These are phyloP conservation scores for Hippocampus abdominalis DNA, from an alignment of 2,113 vertebrate genomes.

Conservation along the genomic window DNA sequence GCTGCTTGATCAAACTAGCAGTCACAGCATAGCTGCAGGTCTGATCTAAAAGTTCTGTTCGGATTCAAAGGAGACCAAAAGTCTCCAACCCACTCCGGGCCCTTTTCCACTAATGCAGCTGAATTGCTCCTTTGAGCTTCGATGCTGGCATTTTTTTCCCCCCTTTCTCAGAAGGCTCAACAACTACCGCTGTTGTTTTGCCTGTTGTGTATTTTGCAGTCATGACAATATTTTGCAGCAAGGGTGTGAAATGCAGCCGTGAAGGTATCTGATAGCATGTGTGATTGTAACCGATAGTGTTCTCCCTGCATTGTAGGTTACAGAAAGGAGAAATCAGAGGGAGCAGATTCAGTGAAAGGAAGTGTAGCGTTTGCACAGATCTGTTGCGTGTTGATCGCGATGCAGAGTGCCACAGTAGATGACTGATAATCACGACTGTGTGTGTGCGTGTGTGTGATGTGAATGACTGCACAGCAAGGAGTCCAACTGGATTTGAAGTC, in stretches of 20 bases:
- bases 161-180: slow-evolving; percentile 9
- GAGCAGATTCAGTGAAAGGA: slow-evolving; percentile 59
- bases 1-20: slow-evolving; percentile 64
- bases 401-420: slow-evolving; percentile 56
- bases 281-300: slow-evolving; percentile 26
- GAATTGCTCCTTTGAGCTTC: slow-evolving; percentile 43
- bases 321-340: slow-evolving; percentile 39
- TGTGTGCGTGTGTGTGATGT: slow-evolving; percentile 48
- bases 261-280: slow-evolving; percentile 41
- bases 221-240: slow-evolving; percentile 18
- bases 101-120: slow-evolving; percentile 55
- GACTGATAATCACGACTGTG: slow-evolving; percentile 54
- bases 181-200: not conserved
- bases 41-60: slow-evolving; percentile 51
- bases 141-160: slow-evolving; percentile 19
- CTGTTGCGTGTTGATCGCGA: slow-evolving; percentile 45
- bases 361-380: slow-evolving; percentile 25
- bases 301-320: slow-evolving; percentile 29
- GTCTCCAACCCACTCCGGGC: slow-evolving; percentile 54
- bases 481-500: slow-evolving; percentile 64
- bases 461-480: slow-evolving; percentile 74
- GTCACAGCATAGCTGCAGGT: slow-evolving; percentile 56
- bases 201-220: slow-evolving; percentile 10
- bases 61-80: slow-evolving; percentile 60
- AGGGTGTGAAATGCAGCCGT: slow-evolving; percentile 34